Evolutionary conservation across 2,888 invertebrate genomes (phyloP).

Genomic region (Drosophila paracracens): DNA sequence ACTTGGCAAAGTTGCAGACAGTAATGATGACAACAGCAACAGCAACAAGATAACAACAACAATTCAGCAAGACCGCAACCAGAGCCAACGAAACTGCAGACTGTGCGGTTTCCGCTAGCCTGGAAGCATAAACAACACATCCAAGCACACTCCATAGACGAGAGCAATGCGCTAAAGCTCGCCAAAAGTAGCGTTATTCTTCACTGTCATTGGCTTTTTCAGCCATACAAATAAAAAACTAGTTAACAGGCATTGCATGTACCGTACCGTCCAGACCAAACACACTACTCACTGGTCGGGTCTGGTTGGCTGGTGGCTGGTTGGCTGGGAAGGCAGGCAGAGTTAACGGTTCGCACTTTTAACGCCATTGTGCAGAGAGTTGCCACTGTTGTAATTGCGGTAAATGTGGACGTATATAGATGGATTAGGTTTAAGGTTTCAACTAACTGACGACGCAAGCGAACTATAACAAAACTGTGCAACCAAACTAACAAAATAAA

Average conservation of each 20-base stretch:
- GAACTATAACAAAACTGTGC: background rate
- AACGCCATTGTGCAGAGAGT: constrained; percentile 46
- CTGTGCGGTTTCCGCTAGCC: constrained; percentile 47
- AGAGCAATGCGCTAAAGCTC: constrained; percentile 9
- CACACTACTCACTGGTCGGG: background rate
- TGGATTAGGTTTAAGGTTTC: constrained; percentile 5
- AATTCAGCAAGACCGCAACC: constrained; percentile 47
- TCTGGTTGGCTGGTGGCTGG: background rate
- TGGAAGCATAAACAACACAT: constrained; percentile 55
- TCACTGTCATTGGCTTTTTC: constrained; percentile 52
- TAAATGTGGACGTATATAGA: constrained; percentile 7
- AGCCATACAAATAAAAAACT: constrained; percentile 65
- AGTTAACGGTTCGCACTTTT: constrained; percentile 66
- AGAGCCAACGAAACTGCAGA: constrained; percentile 47
- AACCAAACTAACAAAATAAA: background rate
- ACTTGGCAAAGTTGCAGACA: constrained; percentile 58
- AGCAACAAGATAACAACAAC: constrained; percentile 22
- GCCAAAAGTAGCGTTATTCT: constrained; percentile 48
- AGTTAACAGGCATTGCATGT: constrained; percentile 53
- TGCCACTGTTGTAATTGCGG: constrained; percentile 10
- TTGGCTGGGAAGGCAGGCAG: background rate
- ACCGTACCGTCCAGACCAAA: constrained; percentile 17
- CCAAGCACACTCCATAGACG: constrained; percentile 27
- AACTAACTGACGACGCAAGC: constrained; percentile 3
- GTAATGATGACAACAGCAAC: constrained; percentile 71